phyloP scores from a whole-genome alignment of 1,140 invertebrate species.

The fruit fly (Drosophila melanogaster) region DNA sequence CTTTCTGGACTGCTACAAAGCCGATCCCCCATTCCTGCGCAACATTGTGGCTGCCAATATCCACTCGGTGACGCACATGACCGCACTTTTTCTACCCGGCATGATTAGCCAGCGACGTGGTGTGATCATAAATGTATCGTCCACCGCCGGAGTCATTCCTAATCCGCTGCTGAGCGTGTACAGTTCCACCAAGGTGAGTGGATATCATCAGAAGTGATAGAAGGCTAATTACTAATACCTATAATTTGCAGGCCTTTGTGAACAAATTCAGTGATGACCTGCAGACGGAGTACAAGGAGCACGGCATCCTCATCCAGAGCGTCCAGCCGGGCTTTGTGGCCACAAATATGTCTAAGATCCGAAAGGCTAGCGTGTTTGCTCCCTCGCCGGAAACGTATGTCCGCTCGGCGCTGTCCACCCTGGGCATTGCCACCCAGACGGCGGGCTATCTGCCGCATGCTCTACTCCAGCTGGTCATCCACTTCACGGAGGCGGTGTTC shows the following conservation, averaged over 20 bases:
- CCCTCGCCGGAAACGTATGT: constrained; percentile 93
- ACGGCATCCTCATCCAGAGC: constrained; percentile 93
- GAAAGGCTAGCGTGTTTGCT: constrained; percentile 90
- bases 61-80: constrained; percentile 92
- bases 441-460: constrained; percentile 92
- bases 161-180: constrained; percentile 95
- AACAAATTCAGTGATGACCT: constrained; percentile 93
- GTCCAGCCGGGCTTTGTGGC: constrained; percentile 95
- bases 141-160: constrained; percentile 91
- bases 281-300: constrained; percentile 90
- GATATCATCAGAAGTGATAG: too few species aligned
- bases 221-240: background rate
- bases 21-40: constrained; percentile 85
- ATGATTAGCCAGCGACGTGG: constrained; percentile 95
- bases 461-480: constrained; percentile 86
- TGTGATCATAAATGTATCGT: constrained; percentile 96
- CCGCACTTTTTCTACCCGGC: constrained; percentile 92
- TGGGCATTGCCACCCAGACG: constrained; percentile 90
- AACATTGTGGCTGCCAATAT: constrained; percentile 91
- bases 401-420: constrained; percentile 89
- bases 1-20: constrained; percentile 89
- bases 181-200: constrained; percentile 92
- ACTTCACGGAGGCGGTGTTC: constrained; percentile 63
- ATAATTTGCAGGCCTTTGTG: constrained; percentile 89
- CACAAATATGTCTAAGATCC: constrained; percentile 96